These are phyloP conservation scores for Ammodytes dubius DNA, from an alignment of 2,113 vertebrate genomes.

Conservation along the genomic window DNA sequence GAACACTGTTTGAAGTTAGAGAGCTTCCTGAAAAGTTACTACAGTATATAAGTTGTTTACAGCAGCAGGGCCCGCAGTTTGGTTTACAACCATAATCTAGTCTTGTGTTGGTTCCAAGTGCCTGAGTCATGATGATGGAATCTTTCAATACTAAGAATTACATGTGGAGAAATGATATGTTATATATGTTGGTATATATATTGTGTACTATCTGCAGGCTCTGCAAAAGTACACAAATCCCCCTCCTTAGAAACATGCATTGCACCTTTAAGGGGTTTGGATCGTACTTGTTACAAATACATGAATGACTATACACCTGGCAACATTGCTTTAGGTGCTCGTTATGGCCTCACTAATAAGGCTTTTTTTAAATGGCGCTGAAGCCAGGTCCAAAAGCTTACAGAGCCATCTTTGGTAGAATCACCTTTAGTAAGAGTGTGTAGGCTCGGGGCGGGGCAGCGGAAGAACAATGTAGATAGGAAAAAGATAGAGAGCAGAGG, in stretches of 20 bases:
- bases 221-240: too few species aligned
- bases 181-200: too few species aligned
- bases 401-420: not conserved
- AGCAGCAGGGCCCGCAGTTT: too few species aligned
- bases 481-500: conserved; percentile 27
- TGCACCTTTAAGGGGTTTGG: not conserved
- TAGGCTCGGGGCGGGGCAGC: not conserved
- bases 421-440: conserved; percentile 5
- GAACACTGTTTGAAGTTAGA: too few species aligned
- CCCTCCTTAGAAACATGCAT: not conserved
- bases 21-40: too few species aligned
- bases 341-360: not conserved
- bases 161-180: too few species aligned
- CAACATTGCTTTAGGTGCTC: not conserved
- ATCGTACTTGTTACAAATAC: not conserved
- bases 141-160: too few species aligned
- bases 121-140: too few species aligned
- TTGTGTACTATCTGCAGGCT: too few species aligned
- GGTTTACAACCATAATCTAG: too few species aligned
- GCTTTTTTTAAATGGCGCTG: not conserved
- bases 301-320: not conserved
- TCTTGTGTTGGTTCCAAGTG: too few species aligned
- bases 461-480: conserved; percentile 37
- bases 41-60: too few species aligned
- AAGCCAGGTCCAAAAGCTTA: not conserved